Conservation (phyloP, 2,113 vertebrate species). For the Felis catus region DNA sequence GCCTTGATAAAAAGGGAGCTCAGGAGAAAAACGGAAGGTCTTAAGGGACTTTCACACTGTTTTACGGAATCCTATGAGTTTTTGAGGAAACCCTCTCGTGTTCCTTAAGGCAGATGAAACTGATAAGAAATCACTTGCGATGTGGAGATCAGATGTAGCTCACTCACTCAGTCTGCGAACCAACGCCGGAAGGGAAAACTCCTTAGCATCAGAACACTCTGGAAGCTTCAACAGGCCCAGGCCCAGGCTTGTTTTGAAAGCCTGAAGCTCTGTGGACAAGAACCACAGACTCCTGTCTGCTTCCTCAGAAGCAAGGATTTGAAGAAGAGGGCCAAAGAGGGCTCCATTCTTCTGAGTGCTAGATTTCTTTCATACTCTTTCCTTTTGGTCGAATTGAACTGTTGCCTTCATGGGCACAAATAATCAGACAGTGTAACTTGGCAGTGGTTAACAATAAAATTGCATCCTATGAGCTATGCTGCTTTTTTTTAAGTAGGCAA, state of each 20-base stretch:
- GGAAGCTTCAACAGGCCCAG: background rate
- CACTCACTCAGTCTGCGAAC: background rate
- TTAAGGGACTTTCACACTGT: background rate
- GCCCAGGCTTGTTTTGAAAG: background rate
- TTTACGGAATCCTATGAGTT: background rate
- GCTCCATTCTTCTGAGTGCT: background rate
- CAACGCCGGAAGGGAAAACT: background rate
- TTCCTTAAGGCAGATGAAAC: background rate
- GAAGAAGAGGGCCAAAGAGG: background rate
- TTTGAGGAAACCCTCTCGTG: background rate
- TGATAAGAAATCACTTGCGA: background rate
- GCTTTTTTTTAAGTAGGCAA: background rate
- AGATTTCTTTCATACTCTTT: background rate
- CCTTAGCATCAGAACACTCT: background rate
- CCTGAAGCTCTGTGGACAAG: background rate
- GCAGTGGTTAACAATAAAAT: slow-evolving; percentile 6
- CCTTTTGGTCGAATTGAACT: background rate
- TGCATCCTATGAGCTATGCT: background rate
- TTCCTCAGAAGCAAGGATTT: background rate
- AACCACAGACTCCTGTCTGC: background rate
- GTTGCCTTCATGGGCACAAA: background rate
- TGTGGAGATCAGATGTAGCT: background rate
- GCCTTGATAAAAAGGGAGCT: background rate
- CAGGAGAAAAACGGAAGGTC: background rate
- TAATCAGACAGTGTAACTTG: background rate